Evolutionary conservation across 92 coral and sea anemone species (phyloP), one percentile per base, ranked within the genome.

Genomic region (Zoanthus solanderi): DNA sequence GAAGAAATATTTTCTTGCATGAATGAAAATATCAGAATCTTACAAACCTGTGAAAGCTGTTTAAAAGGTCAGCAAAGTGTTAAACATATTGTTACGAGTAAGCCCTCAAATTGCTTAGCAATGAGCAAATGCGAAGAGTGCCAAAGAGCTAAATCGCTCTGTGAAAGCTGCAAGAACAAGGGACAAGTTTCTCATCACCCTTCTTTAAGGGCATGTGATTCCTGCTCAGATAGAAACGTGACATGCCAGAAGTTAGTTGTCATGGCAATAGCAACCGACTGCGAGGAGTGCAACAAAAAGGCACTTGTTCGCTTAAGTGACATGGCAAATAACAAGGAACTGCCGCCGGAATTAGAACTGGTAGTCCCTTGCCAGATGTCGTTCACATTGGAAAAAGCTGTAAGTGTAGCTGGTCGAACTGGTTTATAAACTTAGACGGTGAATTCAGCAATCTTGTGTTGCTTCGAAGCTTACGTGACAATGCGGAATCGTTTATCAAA

Each of bases 381-480:
- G 93, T 90, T 61, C 95, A 90, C 72, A 10, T 92, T 47, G 95
- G 94, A 13, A 92, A 92, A 67, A 92, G 90, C 75, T 42, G 80
- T 50, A 92, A 69, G 52, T 92, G 91, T 73, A 89, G 94, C 86
- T 92, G 94, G 92, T 50, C 94, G 10, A 92, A 92, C 89, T 92
- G 94, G 90, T 92, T 92, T 76, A 73, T 73, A 7, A 50, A 50
- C 12, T 50, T 50, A 11, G 56, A 50, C 56, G 56, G 12, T 7
- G 12, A 50, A 7, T 50, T 50, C 1, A 50, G 10, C 56, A 50
- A 50, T 50, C 56, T 50, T 50, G 56, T 50, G 66, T 58, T 58
- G 66, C 66, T 60, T 60, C 66, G 6, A 60, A 60, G 66, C 66
- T 60, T 60, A 15, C 66, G 66, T 60, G 66, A 1, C 15, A 60